Evolutionary conservation across 2,797 vertebrate species (phyloP).

Genomic region (Scolopax bukidnonensis): DNA sequence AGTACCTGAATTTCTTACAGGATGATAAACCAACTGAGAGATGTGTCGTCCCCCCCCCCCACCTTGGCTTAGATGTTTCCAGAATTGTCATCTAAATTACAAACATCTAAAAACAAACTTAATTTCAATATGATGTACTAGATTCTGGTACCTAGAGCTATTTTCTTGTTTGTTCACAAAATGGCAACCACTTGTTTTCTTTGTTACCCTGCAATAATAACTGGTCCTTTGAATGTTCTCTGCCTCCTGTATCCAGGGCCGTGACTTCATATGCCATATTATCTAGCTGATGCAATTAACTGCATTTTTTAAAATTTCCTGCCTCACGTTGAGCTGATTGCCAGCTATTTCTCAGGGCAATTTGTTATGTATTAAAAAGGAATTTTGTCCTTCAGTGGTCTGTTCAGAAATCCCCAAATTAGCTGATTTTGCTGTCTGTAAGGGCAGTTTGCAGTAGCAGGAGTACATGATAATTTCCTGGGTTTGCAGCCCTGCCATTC

Average conservation of each 20-base stretch:
- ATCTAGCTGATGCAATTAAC: neutral
- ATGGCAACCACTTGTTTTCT: neutral
- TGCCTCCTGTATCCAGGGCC: neutral
- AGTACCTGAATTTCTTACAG: neutral
- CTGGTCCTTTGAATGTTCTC: neutral
- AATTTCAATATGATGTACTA: neutral
- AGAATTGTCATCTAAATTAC: neutral
- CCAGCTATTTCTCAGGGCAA: neutral
- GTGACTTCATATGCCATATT: neutral
- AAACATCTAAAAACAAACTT: neutral
- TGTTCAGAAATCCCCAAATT: neutral
- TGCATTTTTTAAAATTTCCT: neutral
- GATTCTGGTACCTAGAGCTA: neutral
- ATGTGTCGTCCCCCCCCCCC: fast-evolving
- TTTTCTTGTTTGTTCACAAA: neutral
- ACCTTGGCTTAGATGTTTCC: neutral
- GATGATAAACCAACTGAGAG: neutral
- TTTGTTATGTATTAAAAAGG: neutral
- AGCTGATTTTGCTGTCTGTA: neutral
- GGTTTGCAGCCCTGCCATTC: constrained; percentile 35
- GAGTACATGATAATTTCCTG: neutral
- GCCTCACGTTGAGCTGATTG: constrained; percentile 1
- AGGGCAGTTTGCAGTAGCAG: neutral
- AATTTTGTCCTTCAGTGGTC: neutral
- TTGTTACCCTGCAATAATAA: neutral